These are phyloP conservation scores for Rhea americana DNA, from an alignment of 2,113 vertebrate species.

Conservation along the genomic window DNA sequence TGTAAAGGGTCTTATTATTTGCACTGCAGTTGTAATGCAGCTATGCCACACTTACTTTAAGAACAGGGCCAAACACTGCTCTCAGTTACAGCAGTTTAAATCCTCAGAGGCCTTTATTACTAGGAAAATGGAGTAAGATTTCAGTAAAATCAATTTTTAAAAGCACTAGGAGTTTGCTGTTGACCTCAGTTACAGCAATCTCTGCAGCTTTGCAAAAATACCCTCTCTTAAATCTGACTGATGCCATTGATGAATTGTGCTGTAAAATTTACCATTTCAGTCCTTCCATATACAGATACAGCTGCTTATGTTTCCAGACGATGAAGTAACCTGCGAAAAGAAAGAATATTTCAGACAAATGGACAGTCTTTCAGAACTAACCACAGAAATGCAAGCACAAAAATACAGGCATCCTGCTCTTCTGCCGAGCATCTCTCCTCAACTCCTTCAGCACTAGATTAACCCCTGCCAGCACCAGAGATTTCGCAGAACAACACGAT, in stretches of 20 bases:
- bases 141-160: slow-evolving; percentile 79
- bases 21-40: slow-evolving; percentile 40
- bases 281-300: slow-evolving; percentile 1
- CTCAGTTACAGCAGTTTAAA: slow-evolving; percentile 62
- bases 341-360: slow-evolving; percentile 23
- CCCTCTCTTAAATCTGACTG: slow-evolving; percentile 64
- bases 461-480: not conserved
- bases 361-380: not conserved
- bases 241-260: slow-evolving; percentile 67
- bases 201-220: slow-evolving; percentile 71
- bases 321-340: slow-evolving; percentile 12
- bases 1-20: slow-evolving; percentile 51
- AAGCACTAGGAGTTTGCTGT: slow-evolving; percentile 71
- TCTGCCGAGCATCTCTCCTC: not conserved
- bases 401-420: not conserved
- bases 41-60: slow-evolving; percentile 53
- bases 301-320: slow-evolving; percentile 44
- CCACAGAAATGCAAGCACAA: not conserved
- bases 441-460: not conserved
- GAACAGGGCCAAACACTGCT: slow-evolving; percentile 27
- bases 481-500: not conserved
- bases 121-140: slow-evolving; percentile 74
- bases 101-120: slow-evolving; percentile 67
- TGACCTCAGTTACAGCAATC: slow-evolving; percentile 71
- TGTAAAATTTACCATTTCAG: slow-evolving; percentile 64